Base-by-base conservation (phyloP, 2,888 invertebrate species). In the Polydrusus cervinus region DNA sequence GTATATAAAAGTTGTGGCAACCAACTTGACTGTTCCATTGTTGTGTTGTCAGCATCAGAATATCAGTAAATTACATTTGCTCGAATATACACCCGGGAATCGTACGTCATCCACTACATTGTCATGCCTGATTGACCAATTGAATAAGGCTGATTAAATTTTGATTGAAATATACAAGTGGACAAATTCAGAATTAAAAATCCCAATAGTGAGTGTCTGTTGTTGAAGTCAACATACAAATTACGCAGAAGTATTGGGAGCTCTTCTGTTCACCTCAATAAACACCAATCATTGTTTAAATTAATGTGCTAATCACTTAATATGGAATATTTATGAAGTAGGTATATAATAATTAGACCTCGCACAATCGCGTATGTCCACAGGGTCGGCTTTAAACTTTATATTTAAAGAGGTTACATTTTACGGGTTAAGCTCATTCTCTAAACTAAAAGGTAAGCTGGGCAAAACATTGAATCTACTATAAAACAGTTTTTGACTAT, bases 21-120 rank as follows among this genome's bases (percentile, higher is more conserved):
- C 34, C 34, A 8, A 34, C 10, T 65, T 57, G 34, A 66, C 16
- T 38, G 45, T 43, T 65, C 71, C 20, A 57, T 71, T 71, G 71
- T 71, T 65, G 47, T 57, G 38, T 13, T 40, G 71, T 71, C 71
- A 71, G 47, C 57, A 16, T 65, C 71, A 71, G 71, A 65, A 65
- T 57, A 65, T 71, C 71, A 71, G 65, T 55, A 71, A 71, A 71
- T 71, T 71, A 71, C 57, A 65, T 71, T 71, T 18, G 65, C 45
- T 57, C 57, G 30, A 2, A 60, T 3, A 60, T 47, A 49, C 64
- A 57, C 65, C 16, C 3, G 38, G 38, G 57, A 16, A 34, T 38
- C 65, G 53, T 55, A 71, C 71, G 65, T 65, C 65, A 65, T 20
- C 55, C 71, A 72, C 47, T 61, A 47, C 57, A 72, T 49, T 67